A percentile compares a stretch with the other conserved stretches of the same genome.
phyloP scores from a whole-genome alignment of 2,888 invertebrate species.

The Leucania comma region DNA sequence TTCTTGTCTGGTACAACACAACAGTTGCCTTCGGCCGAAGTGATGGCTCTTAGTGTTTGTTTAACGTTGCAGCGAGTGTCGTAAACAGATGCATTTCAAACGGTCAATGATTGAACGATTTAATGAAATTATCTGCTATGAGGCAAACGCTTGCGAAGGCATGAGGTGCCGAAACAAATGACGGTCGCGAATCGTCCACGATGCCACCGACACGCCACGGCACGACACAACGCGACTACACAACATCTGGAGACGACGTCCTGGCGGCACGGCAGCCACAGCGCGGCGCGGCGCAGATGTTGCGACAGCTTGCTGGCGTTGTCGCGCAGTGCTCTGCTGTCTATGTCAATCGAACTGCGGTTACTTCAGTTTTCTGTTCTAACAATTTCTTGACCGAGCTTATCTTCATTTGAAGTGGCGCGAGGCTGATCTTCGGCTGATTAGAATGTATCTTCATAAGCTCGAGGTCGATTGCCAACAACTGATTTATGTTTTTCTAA shows the following conservation, averaged over 20 bases:
- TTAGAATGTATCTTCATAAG: conserved; percentile 19
- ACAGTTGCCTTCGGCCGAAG: background rate
- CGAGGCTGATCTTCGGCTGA: background rate
- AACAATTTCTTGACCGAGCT: background rate
- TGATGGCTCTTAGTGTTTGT: background rate
- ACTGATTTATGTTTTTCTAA: conserved; percentile 9
- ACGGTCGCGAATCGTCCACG: conserved; percentile 2
- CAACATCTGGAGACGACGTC: background rate
- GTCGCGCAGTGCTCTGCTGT: background rate
- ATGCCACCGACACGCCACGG: background rate
- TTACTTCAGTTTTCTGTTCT: background rate
- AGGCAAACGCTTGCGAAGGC: conserved; percentile 42
- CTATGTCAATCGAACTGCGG: background rate
- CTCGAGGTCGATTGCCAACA: conserved; percentile 23
- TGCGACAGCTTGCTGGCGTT: conserved; percentile 2
- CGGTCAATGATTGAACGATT: conserved; percentile 18
- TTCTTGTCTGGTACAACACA: too few relatives aligned
- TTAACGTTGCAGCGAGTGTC: conserved; percentile 25
- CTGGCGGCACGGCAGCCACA: background rate
- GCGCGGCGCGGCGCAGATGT: background rate
- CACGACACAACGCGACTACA: background rate
- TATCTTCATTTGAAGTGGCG: background rate
- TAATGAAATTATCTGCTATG: conserved; percentile 48
- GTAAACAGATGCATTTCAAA: conserved; percentile 34
- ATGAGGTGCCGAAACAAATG: conserved; percentile 14